phyloP scores from a whole-genome alignment of 2,113 vertebrate genomes.

The Perognathus longimembris region DNA sequence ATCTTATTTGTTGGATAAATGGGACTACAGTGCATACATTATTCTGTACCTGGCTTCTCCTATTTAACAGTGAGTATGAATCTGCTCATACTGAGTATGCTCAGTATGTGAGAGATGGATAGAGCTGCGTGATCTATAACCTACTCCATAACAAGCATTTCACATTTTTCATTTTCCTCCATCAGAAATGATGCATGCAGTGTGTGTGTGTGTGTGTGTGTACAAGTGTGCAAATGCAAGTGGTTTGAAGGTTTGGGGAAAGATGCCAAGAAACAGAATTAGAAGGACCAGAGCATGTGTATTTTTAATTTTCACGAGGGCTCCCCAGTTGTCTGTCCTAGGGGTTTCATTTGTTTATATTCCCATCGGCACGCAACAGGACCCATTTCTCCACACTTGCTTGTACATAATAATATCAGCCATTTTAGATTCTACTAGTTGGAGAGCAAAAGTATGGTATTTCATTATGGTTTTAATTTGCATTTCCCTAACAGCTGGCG shows the following conservation, averaged over 20 bases:
- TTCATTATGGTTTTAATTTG: conserved; percentile 55
- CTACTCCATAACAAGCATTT: neutral
- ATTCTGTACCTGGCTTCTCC: neutral
- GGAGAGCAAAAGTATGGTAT: conserved; percentile 24
- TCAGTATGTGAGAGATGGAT: neutral
- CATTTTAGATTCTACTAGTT: conserved; percentile 41
- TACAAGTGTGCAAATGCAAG: neutral
- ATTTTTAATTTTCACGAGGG: conserved; percentile 1
- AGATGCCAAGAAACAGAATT: neutral
- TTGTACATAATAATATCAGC: neutral
- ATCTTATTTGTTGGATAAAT: neutral
- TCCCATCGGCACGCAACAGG: neutral
- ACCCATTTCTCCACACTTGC: neutral
- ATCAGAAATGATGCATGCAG: neutral
- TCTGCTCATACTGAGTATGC: too few species aligned
- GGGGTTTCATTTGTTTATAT: neutral
- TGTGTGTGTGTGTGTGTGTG: conserved; percentile 1
- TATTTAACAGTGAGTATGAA: neutral
- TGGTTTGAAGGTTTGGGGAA: too few species aligned
- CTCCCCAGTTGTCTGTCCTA: neutral
- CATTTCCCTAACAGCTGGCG: conserved; percentile 63
- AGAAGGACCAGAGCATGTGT: neutral
- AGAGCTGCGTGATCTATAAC: neutral
- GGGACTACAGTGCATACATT: neutral
- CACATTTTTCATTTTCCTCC: neutral